Percentiles rank a stretch among this genome's conserved stretches.
phyloP scores from a whole-genome alignment of 2,888 invertebrate genomes.

The Rhabditophanes sp. region DNA sequence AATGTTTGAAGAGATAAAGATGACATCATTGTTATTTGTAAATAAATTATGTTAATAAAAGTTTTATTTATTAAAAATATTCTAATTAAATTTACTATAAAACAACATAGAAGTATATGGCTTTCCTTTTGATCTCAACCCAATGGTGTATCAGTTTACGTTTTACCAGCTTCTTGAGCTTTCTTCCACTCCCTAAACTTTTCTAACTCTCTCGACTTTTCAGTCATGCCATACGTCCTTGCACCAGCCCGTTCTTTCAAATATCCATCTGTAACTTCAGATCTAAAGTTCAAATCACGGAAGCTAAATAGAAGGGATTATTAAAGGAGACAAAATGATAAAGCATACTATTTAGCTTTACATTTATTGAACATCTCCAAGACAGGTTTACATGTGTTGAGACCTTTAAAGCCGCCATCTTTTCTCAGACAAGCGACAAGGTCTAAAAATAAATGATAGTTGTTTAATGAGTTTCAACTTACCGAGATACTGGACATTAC shows the following conservation, averaged over 20 bases:
- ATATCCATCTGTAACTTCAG: conserved; percentile 33
- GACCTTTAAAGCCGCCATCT: conserved; percentile 27
- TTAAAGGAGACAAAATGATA: conserved; percentile 3
- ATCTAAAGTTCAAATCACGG: conserved; percentile 30
- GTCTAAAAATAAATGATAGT: conserved; percentile 10
- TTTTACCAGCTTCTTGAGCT: too few relatives aligned
- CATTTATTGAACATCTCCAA: conserved; percentile 32
- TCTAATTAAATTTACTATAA: too few relatives aligned
- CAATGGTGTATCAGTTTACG: too few relatives aligned
- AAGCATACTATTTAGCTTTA: conserved; percentile 29
- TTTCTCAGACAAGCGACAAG: conserved; percentile 30
- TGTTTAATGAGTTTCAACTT: conserved; percentile 1
- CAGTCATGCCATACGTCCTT: conserved; percentile 15
- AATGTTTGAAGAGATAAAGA: neutral
- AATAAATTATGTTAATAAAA: neutral
- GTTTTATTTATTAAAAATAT: conserved; percentile 1
- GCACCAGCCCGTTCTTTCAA: conserved; percentile 16
- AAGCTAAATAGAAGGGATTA: conserved; percentile 19
- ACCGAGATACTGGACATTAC: conserved; percentile 46
- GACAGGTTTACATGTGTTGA: conserved; percentile 23
- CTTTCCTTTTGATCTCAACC: too few relatives aligned
- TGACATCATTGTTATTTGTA: neutral
- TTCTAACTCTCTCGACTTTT: conserved; percentile 26
- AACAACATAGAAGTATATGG: too few relatives aligned
- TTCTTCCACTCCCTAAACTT: conserved; percentile 37